Conservation (phyloP, 2,888 invertebrate species). For the Odontothrips loti region DNA sequence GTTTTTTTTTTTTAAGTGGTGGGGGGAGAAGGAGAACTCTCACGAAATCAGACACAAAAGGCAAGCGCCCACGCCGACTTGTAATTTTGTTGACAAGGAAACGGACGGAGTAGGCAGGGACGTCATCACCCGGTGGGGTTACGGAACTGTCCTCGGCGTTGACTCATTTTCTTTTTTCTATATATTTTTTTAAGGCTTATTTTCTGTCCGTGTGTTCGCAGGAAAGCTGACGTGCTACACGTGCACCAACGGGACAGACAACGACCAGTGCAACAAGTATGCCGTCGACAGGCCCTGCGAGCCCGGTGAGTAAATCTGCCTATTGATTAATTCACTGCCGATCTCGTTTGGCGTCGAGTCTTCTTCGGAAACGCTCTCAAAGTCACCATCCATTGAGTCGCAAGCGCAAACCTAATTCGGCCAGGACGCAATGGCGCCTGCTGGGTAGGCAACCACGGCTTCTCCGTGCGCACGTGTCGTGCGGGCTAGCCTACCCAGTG, state of each 20-base stretch:
- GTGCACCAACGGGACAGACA: neutral
- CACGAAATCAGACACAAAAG: neutral
- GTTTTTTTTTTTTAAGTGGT: too few species aligned
- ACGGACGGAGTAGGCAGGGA: neutral
- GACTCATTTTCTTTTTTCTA: neutral
- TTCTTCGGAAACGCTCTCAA: too few species aligned
- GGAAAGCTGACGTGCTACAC: constrained; percentile 16
- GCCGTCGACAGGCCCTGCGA: constrained; percentile 8
- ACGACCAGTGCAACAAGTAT: constrained; percentile 17
- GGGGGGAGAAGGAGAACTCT: neutral
- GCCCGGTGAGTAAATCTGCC: neutral
- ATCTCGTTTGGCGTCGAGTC: too few species aligned
- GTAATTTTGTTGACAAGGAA: neutral
- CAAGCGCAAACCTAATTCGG: too few species aligned
- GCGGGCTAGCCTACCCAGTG: too few species aligned
- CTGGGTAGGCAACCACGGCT: too few species aligned
- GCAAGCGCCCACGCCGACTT: neutral
- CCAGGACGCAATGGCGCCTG: too few species aligned
- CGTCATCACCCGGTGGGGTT: neutral
- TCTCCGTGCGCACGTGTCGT: too few species aligned
- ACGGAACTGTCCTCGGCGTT: too few species aligned
- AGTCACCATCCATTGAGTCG: too few species aligned
- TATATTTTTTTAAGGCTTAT: neutral
- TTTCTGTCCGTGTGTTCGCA: neutral
- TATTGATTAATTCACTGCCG: too few species aligned